Evolutionary conservation across 2,888 invertebrate genomes (phyloP).

Genomic region (Polymixis flavicincta): DNA sequence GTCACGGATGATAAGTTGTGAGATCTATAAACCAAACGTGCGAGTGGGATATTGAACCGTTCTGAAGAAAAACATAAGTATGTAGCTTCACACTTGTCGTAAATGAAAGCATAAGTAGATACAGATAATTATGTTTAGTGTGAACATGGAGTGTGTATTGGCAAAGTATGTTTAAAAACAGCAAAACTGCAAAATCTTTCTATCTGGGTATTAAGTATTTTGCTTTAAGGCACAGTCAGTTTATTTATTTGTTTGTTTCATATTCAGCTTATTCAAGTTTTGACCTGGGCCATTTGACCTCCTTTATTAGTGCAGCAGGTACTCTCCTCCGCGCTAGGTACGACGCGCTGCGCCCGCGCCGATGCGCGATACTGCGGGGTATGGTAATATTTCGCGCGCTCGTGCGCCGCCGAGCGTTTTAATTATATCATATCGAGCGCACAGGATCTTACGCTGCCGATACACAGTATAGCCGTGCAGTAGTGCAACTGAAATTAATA

Average conservation of each 20-base stretch:
- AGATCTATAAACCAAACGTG: constrained; percentile 13
- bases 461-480: constrained; percentile 33
- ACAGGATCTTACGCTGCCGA: constrained; percentile 70
- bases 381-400: constrained; percentile 87
- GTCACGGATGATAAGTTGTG: constrained; percentile 23
- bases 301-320: neutral
- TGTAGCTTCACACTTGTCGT: neutral
- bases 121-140: no score
- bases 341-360: constrained; percentile 38
- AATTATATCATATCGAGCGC: constrained; percentile 85
- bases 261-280: neutral
- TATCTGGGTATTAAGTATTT: no score
- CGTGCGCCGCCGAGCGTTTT: constrained; percentile 81
- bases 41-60: neutral
- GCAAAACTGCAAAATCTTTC: neutral
- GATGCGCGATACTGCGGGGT: constrained; percentile 70
- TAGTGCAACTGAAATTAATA: constrained; percentile 3
- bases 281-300: constrained; percentile 4
- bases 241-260: no score
- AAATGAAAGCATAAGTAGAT: neutral
- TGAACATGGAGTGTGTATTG: neutral
- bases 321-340: neutral
- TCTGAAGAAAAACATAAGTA: neutral
- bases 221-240: neutral
- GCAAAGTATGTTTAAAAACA: no score